Evolutionary conservation across 2,113 vertebrate genomes (phyloP).

Genomic region (Acinonyx jubatus): DNA sequence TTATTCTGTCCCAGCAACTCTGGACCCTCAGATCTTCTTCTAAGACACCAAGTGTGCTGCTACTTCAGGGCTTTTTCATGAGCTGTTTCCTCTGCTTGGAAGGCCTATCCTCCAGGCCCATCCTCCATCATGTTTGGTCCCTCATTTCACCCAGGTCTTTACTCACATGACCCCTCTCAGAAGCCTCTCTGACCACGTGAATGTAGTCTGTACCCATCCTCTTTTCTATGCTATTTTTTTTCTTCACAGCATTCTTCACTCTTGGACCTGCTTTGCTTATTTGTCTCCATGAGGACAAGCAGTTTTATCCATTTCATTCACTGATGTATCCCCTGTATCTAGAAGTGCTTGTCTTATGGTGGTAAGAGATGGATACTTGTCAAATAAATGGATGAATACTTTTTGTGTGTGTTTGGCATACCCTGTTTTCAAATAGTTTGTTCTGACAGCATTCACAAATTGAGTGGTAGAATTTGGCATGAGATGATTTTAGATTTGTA

Average conservation of each 20-base stretch:
- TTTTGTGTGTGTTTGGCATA: neutral
- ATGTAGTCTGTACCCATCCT: neutral
- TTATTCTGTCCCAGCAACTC: neutral
- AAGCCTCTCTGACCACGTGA: neutral
- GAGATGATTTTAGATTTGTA: conserved; percentile 40
- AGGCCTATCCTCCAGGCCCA: neutral
- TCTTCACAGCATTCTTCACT: neutral
- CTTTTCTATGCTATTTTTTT: neutral
- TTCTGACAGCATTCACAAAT: neutral
- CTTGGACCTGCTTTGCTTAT: neutral
- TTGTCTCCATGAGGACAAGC: neutral
- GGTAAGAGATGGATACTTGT: neutral
- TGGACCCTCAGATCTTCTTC: neutral
- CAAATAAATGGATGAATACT: neutral
- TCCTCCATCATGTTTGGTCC: neutral
- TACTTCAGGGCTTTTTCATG: neutral
- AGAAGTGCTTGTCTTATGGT: neutral
- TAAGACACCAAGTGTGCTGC: neutral
- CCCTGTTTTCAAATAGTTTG: neutral
- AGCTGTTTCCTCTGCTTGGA: neutral
- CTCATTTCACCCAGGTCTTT: neutral
- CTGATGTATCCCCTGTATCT: neutral
- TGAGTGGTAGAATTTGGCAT: neutral
- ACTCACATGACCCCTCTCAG: neutral
- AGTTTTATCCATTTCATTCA: neutral